Conservation (phyloP, 2,113 vertebrate genomes). For the Antechinus flavipes region DNA sequence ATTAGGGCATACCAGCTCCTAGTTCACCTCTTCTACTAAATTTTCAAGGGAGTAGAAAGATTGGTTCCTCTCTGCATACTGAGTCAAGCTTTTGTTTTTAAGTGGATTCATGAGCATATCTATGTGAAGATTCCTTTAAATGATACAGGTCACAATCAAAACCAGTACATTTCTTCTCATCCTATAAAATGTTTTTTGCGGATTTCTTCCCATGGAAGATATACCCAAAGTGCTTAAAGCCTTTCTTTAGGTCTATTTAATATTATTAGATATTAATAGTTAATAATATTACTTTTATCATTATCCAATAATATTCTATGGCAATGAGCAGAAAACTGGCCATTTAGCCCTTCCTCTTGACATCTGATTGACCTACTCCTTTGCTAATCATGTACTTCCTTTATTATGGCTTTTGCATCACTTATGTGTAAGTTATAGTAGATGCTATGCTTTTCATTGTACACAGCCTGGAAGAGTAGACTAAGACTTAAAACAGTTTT, state of each 20-base stretch:
- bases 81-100: background rate
- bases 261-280: no score
- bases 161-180: background rate
- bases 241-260: background rate
- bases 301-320: background rate
- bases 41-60: background rate
- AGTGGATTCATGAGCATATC: background rate
- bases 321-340: no score
- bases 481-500: background rate
- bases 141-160: background rate
- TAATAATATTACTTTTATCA: no score
- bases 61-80: background rate
- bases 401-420: background rate
- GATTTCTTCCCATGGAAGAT: background rate
- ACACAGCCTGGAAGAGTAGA: background rate
- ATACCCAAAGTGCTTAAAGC: background rate
- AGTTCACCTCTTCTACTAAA: background rate
- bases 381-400: background rate
- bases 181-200: background rate
- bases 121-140: background rate
- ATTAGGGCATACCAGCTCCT: background rate
- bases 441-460: background rate
- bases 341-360: background rate
- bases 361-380: background rate
- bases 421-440: background rate